Evolutionary conservation across 2,888 invertebrate species (phyloP).

Genomic region (Abrostola triplasia): DNA sequence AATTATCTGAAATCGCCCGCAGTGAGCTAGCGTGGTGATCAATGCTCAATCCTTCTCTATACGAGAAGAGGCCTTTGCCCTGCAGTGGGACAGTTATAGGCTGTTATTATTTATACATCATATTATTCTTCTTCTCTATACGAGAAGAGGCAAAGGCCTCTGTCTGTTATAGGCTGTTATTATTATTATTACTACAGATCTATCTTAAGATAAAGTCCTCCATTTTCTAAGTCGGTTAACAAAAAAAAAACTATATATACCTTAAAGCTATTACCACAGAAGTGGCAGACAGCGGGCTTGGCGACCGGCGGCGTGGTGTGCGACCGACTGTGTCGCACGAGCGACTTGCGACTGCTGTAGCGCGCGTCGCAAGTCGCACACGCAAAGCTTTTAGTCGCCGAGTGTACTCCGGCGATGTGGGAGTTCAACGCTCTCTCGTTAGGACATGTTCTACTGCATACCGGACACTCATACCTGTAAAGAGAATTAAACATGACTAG

Average conservation of each 20-base stretch:
- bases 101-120: too few species aligned
- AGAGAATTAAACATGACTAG: neutral
- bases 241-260: conserved; percentile 47
- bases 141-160: too few species aligned
- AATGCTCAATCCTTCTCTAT: too few species aligned
- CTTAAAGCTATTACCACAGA: conserved; percentile 77
- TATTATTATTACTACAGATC: too few species aligned
- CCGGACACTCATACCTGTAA: conserved; percentile 71
- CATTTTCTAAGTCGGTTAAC: too few species aligned
- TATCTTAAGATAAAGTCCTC: too few species aligned
- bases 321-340: conserved; percentile 60
- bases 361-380: conserved; percentile 63
- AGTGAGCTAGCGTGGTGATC: too few species aligned
- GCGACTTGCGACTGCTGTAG: conserved; percentile 63
- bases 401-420: conserved; percentile 67
- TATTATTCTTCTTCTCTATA: too few species aligned
- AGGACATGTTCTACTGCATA: conserved; percentile 67
- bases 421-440: conserved; percentile 60
- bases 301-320: conserved; percentile 44
- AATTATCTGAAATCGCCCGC: too few species aligned
- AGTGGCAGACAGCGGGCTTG: conserved; percentile 68
- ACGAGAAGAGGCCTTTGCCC: too few species aligned
- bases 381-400: conserved; percentile 51
- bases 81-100: too few species aligned
- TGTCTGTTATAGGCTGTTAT: too few species aligned